These are phyloP conservation scores for Vimba vimba DNA, from an alignment of 2,113 vertebrate species.

Conservation along the genomic window DNA sequence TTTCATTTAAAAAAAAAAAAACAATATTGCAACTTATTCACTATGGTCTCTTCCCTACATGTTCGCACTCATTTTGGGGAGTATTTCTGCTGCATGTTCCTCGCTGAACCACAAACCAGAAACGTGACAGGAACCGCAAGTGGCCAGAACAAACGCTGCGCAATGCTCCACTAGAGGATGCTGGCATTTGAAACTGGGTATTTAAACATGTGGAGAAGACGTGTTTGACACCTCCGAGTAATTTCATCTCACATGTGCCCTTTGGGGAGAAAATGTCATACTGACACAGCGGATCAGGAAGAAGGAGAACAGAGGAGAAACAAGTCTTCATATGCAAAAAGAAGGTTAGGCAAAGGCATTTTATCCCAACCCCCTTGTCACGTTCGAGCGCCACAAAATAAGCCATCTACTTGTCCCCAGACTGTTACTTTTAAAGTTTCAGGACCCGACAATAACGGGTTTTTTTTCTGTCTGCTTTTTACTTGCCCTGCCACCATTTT, in stretches of 20 bases:
- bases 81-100: background rate
- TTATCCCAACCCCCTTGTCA: background rate
- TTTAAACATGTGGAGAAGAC: slow-evolving; percentile 56
- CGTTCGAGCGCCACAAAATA: background rate
- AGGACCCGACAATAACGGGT: background rate
- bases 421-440: background rate
- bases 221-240: slow-evolving; percentile 52
- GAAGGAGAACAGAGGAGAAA: slow-evolving; percentile 33
- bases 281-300: slow-evolving; percentile 36
- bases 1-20: background rate
- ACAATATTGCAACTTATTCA: background rate
- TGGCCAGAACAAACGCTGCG: background rate
- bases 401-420: background rate
- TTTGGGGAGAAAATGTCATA: slow-evolving; percentile 60
- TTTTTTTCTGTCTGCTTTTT: background rate
- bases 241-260: slow-evolving; percentile 54
- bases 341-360: slow-evolving; percentile 22
- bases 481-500: no score
- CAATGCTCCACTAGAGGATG: slow-evolving; percentile 13
- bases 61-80: background rate
- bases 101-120: background rate
- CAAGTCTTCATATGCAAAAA: slow-evolving; percentile 8
- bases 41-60: background rate
- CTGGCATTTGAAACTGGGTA: slow-evolving; percentile 53
- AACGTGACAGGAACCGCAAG: slow-evolving; percentile 39